These are phyloP conservation scores for Acanthornis magna DNA, from an alignment of 2,797 vertebrate species.

Conservation along the genomic window DNA sequence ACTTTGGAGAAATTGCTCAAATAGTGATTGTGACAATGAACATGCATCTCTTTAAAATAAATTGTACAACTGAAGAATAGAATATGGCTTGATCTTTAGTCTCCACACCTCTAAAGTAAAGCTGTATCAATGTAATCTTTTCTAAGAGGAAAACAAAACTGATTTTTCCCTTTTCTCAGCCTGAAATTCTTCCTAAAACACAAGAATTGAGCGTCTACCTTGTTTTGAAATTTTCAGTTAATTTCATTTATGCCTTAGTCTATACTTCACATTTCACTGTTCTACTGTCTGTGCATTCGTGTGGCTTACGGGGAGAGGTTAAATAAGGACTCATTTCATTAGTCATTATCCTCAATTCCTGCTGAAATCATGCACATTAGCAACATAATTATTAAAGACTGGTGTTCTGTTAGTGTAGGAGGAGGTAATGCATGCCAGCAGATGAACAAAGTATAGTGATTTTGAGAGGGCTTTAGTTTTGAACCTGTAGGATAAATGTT, in stretches of 20 bases:
- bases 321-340: background rate
- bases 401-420: background rate
- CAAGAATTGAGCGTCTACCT: background rate
- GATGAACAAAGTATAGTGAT: background rate
- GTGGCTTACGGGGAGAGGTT: background rate
- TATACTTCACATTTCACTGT: background rate
- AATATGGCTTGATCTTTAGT: background rate
- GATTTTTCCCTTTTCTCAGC: background rate
- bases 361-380: background rate
- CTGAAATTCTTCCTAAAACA: background rate
- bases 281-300: background rate
- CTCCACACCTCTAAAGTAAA: background rate
- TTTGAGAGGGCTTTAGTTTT: background rate
- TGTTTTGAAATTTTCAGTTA: background rate
- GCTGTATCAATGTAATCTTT: background rate
- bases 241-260: background rate
- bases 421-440: background rate
- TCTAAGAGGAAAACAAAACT: background rate
- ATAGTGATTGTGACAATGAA: background rate
- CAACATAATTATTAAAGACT: background rate
- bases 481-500: background rate
- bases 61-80: background rate
- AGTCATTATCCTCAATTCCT: background rate
- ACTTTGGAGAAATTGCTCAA: background rate
- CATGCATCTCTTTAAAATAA: background rate